Evolutionary conservation across 2,113 vertebrate genomes (phyloP), one percentile per base, ranked within the genome.

Genomic region (Montifringilla adamsi): DNA sequence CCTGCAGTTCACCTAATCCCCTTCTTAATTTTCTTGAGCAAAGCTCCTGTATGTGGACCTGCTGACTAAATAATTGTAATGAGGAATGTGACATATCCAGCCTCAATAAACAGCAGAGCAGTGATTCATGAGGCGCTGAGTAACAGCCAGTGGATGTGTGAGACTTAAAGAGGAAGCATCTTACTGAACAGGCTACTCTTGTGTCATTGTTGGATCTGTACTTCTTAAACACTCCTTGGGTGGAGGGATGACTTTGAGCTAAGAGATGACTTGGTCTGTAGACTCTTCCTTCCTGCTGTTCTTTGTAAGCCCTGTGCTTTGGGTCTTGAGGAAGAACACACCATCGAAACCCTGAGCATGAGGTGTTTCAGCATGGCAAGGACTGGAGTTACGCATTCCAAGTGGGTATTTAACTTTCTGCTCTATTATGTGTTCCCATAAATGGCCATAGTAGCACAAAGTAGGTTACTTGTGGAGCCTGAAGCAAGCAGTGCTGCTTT

Each of bases 51-150:
- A 7, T 8, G 9, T 74, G 44, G 31, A 56, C 47, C 84, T 85
- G 64, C 84, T 95, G 81, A 68, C 49, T 78, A 55, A 78, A 33
- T 70, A 35, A 86, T 76, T 74, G 6, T 35, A 82, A 33, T 33
- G 15, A 37, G 66, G 62, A 93, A 82, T 62, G 87, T 90, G 63
- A 83, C 49, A 46, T 24, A 79, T 16, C 79, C 75, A 86, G 55
- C 72, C n/a, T 27, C 39, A 28, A 31, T 63, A 77, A 94, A 90
- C 68, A 93, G 53, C 85, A 81, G 46, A 69, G 81, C 2, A 78
- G 68, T 92, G 90, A 95, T 77, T 97, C 87, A 95, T 63, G 79
- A 52, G 79, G 69, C 70, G 28, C 93, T 88, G 85, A 93, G 31
- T 58, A 94, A 84, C 55, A 94, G 77, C 64, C 88, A 62, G n/a